Base-by-base conservation (phyloP, 2,888 invertebrate genomes). In the Drosophila colorata region DNA sequence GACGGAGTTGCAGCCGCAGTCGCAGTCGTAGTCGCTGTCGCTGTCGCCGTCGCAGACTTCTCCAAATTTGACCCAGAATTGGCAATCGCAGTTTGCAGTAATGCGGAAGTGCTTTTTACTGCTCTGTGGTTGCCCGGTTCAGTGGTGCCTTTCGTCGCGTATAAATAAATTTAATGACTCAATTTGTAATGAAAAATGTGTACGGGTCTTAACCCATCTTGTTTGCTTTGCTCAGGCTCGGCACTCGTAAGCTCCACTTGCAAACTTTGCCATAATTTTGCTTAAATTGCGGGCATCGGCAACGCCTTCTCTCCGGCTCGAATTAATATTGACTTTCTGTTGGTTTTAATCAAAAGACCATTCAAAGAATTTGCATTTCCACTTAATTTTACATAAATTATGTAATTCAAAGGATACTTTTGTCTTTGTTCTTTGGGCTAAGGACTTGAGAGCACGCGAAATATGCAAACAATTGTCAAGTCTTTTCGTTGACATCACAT, bases 111-210 rank as follows among this genome's bases (percentile, higher is more conserved):
- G 63, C 53, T 64, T 64, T 79, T 78, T 69, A 63, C 69, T 25
- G 66, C 41, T 48, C 43, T 31, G 16, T 35, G 56, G 35, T 41
- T 14, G 33, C 31, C 60, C 48, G 47, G 37, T 11, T 38, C 33
- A 28, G 40, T 64, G 66, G 53, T 64, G 86, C 72, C 90, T 89
- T 89, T 89, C 90, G 88, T 76, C 89, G 90, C 74, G 61, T 79
- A 90, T 89, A 90, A 90, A 90, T 90, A 88, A 89, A 74, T 72
- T 90, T 89, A 89, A 89, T 90, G 90, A 90, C 86, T 89, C 89
- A 89, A 89, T 89, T 89, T 89, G 88, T 82, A 90, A 87, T 86
- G 88, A 84, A 82, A 87, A 83, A 81, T 83, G 70, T 64, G 70
- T 40, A 23, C 52, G 57, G 65, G 60, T 58, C 53, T 48, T 44